Percentiles rank a stretch among this genome's conserved stretches.
These are phyloP conservation scores for Athalia circularis DNA, from an alignment of 2,888 invertebrate species.

Conservation along the genomic window DNA sequence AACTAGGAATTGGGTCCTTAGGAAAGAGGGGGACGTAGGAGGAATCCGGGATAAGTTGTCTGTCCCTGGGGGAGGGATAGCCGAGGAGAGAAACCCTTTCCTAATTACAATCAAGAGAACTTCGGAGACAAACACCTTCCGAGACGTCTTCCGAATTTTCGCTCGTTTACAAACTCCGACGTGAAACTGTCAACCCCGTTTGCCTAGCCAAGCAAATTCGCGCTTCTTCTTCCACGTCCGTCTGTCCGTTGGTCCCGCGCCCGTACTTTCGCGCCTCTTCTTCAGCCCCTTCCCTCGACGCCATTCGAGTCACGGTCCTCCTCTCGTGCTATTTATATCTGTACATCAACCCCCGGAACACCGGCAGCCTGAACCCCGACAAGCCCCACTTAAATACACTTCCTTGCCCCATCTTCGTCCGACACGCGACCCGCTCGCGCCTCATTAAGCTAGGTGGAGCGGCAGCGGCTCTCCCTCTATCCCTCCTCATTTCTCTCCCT, in stretches of 20 bases:
- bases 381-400: slow-evolving; percentile 44
- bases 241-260: slow-evolving; percentile 1
- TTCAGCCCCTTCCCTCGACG: no score
- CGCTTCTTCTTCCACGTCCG: slow-evolving; percentile 15
- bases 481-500: background rate
- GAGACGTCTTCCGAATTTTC: slow-evolving; percentile 42
- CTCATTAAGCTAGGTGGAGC: slow-evolving; percentile 40
- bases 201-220: slow-evolving; percentile 38
- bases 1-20: background rate
- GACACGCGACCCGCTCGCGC: slow-evolving; percentile 45
- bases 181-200: slow-evolving; percentile 38
- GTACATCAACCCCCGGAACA: slow-evolving; percentile 38
- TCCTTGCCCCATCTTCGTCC: slow-evolving; percentile 39
- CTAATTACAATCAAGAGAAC: slow-evolving; percentile 37
- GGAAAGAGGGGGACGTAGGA: background rate
- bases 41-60: background rate
- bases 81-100: slow-evolving; percentile 12
- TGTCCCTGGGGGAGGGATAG: background rate
- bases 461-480: slow-evolving; percentile 2
- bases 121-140: slow-evolving; percentile 38
- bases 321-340: slow-evolving; percentile 43
- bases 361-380: slow-evolving; percentile 39
- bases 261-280: slow-evolving; percentile 38
- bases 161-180: slow-evolving; percentile 22
- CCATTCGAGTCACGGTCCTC: slow-evolving; percentile 37